These are phyloP conservation scores for Cairina moschata DNA, from an alignment of 2,113 vertebrate species.

Conservation along the genomic window DNA sequence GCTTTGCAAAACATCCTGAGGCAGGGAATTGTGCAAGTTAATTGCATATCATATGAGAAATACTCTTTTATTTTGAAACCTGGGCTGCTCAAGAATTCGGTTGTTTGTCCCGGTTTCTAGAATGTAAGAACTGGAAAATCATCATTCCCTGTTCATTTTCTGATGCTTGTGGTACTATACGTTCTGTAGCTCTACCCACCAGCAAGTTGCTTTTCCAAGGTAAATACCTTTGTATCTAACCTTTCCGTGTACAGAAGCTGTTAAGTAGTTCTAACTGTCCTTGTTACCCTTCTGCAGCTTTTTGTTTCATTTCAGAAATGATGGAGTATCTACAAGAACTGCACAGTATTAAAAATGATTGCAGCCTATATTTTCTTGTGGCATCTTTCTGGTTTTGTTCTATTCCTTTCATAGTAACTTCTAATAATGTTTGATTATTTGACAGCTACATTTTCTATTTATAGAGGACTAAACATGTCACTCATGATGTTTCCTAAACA, in stretches of 20 bases:
- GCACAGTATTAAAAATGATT: neutral
- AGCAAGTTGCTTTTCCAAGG: neutral
- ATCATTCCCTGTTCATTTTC: neutral
- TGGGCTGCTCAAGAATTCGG: neutral
- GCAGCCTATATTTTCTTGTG: rapidly evolving
- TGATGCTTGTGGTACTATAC: neutral
- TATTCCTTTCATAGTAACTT: neutral
- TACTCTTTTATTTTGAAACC: neutral
- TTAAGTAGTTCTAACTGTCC: neutral
- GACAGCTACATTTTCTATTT: neutral
- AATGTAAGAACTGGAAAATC: neutral
- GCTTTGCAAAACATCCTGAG: neutral
- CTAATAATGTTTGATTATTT: neutral
- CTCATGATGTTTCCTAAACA: neutral
- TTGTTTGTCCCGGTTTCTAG: neutral
- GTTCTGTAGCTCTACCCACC: neutral
- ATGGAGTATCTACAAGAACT: neutral
- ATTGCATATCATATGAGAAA: neutral
- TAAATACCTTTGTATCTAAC: neutral
- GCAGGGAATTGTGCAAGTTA: neutral
- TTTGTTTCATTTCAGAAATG: neutral
- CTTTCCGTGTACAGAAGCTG: neutral
- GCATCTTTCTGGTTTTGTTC: neutral
- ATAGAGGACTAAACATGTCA: neutral
- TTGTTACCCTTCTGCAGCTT: neutral